Evolutionary conservation across 2,113 vertebrate genomes (phyloP).

Genomic region (Leptodactylus fuscus): DNA sequence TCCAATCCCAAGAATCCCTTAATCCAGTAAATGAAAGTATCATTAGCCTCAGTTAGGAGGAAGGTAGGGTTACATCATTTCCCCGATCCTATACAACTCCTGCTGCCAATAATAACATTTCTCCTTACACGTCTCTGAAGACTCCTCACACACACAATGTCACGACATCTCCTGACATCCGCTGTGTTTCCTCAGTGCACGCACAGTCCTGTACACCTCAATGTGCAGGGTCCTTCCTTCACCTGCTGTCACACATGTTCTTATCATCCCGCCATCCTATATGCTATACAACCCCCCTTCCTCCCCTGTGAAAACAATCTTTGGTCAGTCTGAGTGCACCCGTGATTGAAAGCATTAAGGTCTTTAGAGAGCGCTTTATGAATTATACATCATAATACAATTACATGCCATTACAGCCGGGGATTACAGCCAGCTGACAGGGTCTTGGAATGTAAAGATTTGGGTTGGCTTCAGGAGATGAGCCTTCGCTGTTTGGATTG

Average conservation of each 20-base stretch:
- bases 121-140: background rate
- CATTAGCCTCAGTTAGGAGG: constrained; percentile 45
- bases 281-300: background rate
- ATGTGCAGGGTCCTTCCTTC: background rate
- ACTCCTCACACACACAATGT: background rate
- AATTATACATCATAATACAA: constrained; percentile 60
- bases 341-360: constrained; percentile 56
- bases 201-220: background rate
- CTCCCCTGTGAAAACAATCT: constrained; percentile 35
- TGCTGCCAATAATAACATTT: constrained; percentile 38
- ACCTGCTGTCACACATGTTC: background rate
- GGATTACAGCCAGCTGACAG: constrained; percentile 4
- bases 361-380: constrained; percentile 57
- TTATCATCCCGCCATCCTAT: background rate
- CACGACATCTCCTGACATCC: background rate
- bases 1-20: background rate
- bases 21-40: background rate
- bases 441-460: constrained; percentile 40
- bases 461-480: constrained; percentile 28
- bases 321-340: constrained; percentile 46
- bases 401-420: constrained; percentile 57
- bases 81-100: constrained; percentile 2
- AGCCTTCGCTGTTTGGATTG: constrained; percentile 7
- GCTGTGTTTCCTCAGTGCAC: background rate
- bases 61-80: constrained; percentile 12